Conservation (phyloP, 2,113 vertebrate species). For the Podarcis cretensis region DNA sequence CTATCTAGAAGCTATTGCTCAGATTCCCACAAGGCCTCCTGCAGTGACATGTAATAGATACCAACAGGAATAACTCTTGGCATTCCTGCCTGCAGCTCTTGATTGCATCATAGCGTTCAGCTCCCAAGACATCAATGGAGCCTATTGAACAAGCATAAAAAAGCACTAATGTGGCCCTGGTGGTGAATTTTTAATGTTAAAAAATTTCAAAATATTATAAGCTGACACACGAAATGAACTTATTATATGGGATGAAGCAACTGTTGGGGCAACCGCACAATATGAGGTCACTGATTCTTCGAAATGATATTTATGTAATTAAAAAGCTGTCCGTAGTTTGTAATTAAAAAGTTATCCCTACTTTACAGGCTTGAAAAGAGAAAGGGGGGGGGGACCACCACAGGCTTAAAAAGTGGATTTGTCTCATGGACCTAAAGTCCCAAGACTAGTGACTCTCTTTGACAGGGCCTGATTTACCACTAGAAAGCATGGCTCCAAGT, state of each 20-base stretch:
- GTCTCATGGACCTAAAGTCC: background rate
- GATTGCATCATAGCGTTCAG: background rate
- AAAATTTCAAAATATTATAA: conserved; percentile 2
- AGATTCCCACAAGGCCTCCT: background rate
- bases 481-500: background rate
- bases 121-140: background rate
- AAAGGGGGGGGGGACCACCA: too few relatives aligned
- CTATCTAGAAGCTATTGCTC: background rate
- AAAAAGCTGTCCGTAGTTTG: background rate
- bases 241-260: background rate
- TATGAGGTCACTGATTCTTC: background rate
- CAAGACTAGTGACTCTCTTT: background rate
- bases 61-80: background rate
- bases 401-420: background rate
- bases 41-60: background rate
- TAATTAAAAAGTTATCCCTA: background rate
- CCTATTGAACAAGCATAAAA: background rate
- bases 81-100: background rate
- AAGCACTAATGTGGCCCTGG: background rate
- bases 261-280: background rate
- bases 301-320: background rate
- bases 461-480: background rate
- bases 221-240: background rate
- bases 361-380: background rate
- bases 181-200: conserved; percentile 11